Base-by-base conservation (phyloP, 2,888 invertebrate genomes). In the Silvanus unidentatus region DNA sequence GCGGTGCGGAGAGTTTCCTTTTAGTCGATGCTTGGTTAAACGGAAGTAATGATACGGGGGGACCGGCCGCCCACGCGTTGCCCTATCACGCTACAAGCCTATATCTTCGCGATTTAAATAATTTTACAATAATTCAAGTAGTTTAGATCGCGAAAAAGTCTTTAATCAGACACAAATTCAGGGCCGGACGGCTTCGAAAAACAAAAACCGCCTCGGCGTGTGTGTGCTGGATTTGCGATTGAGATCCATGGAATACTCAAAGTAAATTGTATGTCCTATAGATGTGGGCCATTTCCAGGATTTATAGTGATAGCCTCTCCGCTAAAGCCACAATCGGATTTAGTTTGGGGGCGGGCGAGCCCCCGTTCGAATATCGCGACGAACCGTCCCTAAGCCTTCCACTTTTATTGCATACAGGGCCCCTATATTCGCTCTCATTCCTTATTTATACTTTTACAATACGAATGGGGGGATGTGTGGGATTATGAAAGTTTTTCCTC, bases 261-360 rank as follows among this genome's bases (percentile, higher is more conserved):
- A 62, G 63, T 61, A 59, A 63, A 64, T 64, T 63, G 63, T 63
- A 60, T 59, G 64, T 64, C 64, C 54, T 52, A 49, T 64, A 61
- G 63, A 65, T 64, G 65, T 60, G 65, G 63, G 59, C 64, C 63
- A 64, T 65, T 65, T 59, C 58, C 54, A 56, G 63, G 64, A 66
- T 67, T 67, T 67, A 68, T 65, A 61, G 65, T 66, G 66, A 68
- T 67, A 64, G 66, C 65, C 62, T 65, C 62, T 59, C 62, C 62
- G 61, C 63, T 63, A 63, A 65, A 66, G 64, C 65, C 68, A 62
- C 66, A 66, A 68, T 67, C 68, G 64, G 66, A 66, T 65, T 64
- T 60, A 59, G 62, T 62, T 43, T 22, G 22, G 22, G 22, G 22
- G 22, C 8, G 8, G 3, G 22, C 3, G 8, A 22, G 22, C 22